Percentiles rank a stretch among this genome's conserved stretches.
These are phyloP conservation scores for Drosophila greeni DNA, from an alignment of 2,888 invertebrate genomes.

Conservation along the genomic window DNA sequence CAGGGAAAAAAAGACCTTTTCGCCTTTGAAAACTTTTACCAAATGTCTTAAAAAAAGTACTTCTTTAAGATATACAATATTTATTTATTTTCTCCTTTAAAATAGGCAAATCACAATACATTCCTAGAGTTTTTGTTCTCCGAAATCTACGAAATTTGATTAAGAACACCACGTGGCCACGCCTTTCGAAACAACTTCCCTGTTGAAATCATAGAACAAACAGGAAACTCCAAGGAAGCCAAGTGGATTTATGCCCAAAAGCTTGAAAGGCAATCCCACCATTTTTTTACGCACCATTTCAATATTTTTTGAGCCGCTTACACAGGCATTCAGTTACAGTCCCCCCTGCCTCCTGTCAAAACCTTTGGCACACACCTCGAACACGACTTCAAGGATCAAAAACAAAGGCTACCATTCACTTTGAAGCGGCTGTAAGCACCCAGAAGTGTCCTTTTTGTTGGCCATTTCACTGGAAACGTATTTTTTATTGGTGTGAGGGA, in stretches of 20 bases:
- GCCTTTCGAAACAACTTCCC: background rate
- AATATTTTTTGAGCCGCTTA: constrained; percentile 43
- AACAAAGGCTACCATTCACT: constrained; percentile 57
- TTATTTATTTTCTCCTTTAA: background rate
- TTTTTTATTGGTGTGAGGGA: background rate
- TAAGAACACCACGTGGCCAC: background rate
- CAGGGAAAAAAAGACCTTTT: no score
- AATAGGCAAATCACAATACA: background rate
- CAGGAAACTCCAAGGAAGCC: constrained; percentile 4
- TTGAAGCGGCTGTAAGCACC: constrained; percentile 61
- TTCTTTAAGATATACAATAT: background rate
- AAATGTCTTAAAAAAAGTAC: background rate
- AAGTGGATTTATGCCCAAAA: constrained; percentile 41
- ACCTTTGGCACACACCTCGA: constrained; percentile 25
- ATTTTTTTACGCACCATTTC: constrained; percentile 46
- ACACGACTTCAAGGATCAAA: constrained; percentile 52
- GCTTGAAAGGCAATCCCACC: constrained; percentile 34
- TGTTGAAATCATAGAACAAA: constrained; percentile 19
- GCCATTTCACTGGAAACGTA: constrained; percentile 8
- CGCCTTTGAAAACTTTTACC: no score
- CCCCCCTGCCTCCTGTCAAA: constrained; percentile 16
- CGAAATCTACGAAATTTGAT: background rate
- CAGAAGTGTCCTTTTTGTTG: constrained; percentile 61
- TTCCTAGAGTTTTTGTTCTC: background rate
- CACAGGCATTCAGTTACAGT: constrained; percentile 57